A percentile compares a stretch with the other conserved stretches of the same genome.
Conservation (phyloP, 2,888 invertebrate species). For the Xanthia icteritia region DNA sequence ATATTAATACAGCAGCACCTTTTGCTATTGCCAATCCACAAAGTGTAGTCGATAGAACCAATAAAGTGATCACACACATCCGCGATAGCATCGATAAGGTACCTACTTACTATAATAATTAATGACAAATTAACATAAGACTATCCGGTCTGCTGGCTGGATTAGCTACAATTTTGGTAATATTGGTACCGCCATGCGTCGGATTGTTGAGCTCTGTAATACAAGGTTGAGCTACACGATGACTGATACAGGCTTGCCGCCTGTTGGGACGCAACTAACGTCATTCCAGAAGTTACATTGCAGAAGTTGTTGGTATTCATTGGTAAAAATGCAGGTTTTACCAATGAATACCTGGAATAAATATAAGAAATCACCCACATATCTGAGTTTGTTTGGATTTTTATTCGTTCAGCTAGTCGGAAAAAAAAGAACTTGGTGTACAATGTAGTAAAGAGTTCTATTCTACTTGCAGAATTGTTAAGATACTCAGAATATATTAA, state of each 20-base stretch:
- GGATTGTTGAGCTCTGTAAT: neutral
- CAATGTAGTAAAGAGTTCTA: neutral
- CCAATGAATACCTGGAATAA: neutral
- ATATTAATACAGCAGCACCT: neutral
- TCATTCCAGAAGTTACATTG: neutral
- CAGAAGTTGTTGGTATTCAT: too few species aligned
- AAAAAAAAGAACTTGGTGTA: neutral
- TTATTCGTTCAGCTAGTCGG: neutral
- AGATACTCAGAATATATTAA: neutral
- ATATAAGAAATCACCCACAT: neutral
- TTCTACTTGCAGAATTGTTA: too few species aligned
- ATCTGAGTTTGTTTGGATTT: neutral
- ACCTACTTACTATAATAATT: neutral
- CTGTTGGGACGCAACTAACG: too few species aligned
- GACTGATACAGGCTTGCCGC: too few species aligned
- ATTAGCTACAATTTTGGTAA: neutral
- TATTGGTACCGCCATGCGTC: neutral
- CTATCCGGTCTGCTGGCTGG: neutral
- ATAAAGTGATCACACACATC: accelerated
- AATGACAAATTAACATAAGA: neutral
- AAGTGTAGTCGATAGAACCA: neutral
- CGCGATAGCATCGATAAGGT: accelerated
- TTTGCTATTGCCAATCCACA: slow-evolving; percentile 6
- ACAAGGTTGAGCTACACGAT: too few species aligned
- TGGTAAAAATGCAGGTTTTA: too few species aligned